Evolutionary conservation across 2,113 vertebrate genomes (phyloP).

Genomic region (Xenopus laevis): DNA sequence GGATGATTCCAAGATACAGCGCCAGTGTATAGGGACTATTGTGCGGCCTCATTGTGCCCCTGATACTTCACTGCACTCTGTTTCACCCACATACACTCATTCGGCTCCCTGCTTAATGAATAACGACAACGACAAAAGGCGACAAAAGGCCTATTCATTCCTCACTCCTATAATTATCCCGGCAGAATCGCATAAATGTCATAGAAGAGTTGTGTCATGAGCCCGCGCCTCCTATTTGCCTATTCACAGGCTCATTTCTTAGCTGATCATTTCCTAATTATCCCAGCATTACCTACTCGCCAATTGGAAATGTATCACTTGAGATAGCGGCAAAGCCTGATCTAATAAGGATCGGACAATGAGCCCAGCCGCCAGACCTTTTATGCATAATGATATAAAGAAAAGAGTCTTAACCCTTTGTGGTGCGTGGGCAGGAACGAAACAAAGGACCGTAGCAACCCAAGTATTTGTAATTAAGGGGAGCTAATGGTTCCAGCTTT

Average conservation of each 20-base stretch:
- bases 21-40: conserved; percentile 57
- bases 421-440: background rate
- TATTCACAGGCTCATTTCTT: conserved; percentile 76
- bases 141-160: conserved; percentile 76
- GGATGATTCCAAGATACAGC: background rate
- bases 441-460: background rate
- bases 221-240: conserved; percentile 50
- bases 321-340: conserved; percentile 63
- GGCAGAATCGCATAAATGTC: conserved; percentile 71
- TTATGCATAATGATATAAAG: background rate
- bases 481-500: no score
- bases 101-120: conserved; percentile 69
- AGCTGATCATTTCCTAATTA: conserved; percentile 78
- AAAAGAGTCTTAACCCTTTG: conserved; percentile 49
- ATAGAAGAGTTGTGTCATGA: conserved; percentile 59
- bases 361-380: conserved; percentile 55
- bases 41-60: conserved; percentile 62
- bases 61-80: conserved; percentile 59
- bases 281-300: conserved; percentile 69
- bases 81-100: conserved; percentile 63
- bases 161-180: conserved; percentile 65
- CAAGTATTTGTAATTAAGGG: no score
- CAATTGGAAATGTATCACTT: conserved; percentile 63
- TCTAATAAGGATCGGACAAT: conserved; percentile 71
- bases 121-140: conserved; percentile 64